Conservation (phyloP, 2,888 invertebrate genomes). For the Salticus scenicus region DNA sequence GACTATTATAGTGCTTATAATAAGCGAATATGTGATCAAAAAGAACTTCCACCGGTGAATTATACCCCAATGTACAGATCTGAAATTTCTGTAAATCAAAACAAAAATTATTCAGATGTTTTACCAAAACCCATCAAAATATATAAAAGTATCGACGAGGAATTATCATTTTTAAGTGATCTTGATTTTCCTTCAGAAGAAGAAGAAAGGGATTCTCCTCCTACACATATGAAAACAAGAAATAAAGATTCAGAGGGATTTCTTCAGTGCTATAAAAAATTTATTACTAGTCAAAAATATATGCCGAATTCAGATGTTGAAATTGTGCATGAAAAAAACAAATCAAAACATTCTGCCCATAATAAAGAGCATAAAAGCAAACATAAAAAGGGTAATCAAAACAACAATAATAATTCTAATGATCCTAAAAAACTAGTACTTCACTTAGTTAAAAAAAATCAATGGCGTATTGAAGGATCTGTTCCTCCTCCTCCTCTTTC, state of each 20-base stretch:
- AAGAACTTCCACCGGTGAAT: conserved; percentile 26
- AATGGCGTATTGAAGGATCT: background rate
- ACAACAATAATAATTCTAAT: background rate
- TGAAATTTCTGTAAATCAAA: conserved; percentile 16
- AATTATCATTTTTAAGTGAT: conserved; percentile 27
- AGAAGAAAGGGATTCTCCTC: conserved; percentile 20
- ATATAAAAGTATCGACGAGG: conserved; percentile 25
- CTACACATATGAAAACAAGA: conserved; percentile 30
- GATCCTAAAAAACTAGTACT: too few relatives aligned
- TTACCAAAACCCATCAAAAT: background rate
- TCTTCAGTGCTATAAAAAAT: conserved; percentile 38
- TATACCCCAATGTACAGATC: conserved; percentile 19
- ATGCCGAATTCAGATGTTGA: background rate
- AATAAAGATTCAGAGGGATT: conserved; percentile 40
- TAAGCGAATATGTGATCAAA: conserved; percentile 15
- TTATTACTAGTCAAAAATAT: conserved; percentile 7
- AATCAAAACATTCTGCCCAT: conserved; percentile 13
- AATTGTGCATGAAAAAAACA: background rate
- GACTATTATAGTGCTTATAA: conserved; percentile 3
- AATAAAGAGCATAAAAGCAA: conserved; percentile 15
- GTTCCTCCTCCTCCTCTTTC: background rate
- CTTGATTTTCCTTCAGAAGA: conserved; percentile 27
- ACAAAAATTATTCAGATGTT: conserved; percentile 11
- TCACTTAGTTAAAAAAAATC: too few relatives aligned
- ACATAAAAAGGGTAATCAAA: background rate